Evolutionary conservation across 2,113 vertebrate species (phyloP).

Genomic region (Dicerorhinus sumatrensis): DNA sequence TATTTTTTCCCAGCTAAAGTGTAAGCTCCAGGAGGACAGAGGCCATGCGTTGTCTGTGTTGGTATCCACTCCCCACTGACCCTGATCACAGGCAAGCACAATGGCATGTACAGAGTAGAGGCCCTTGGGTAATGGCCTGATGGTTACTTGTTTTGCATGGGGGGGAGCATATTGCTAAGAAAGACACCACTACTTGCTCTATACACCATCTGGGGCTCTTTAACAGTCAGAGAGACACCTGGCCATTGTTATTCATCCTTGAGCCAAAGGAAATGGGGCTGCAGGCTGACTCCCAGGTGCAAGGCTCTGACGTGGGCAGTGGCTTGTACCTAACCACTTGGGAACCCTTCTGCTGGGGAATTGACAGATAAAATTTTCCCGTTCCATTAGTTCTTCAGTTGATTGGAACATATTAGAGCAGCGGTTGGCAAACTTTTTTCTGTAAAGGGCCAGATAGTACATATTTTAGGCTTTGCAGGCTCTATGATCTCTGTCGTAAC

Average conservation of each 20-base stretch:
- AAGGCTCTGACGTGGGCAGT: not conserved
- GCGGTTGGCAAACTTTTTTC: not conserved
- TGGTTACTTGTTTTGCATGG: not conserved
- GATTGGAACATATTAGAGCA: not conserved
- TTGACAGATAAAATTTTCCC: not conserved
- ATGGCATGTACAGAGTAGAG: not conserved
- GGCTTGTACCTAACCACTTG: not conserved
- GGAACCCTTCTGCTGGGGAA: not conserved
- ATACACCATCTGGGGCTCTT: not conserved
- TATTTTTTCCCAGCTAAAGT: not conserved
- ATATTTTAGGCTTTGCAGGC: not conserved
- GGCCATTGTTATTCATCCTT: not conserved
- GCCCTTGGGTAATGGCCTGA: too few species aligned
- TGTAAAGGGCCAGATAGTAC: not conserved
- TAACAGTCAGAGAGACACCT: not conserved
- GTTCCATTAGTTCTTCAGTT: not conserved
- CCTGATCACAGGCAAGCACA: fast-evolving
- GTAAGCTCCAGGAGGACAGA: not conserved
- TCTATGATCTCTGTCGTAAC: not conserved
- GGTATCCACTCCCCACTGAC: not conserved
- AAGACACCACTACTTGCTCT: not conserved
- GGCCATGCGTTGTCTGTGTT: not conserved
- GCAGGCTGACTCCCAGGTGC: not conserved
- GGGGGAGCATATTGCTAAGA: not conserved
- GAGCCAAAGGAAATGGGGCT: not conserved